Evolutionary conservation across 1,140 invertebrate species (phyloP), one percentile per base, ranked within the genome.

Genomic region (Drosophila nannoptera): DNA sequence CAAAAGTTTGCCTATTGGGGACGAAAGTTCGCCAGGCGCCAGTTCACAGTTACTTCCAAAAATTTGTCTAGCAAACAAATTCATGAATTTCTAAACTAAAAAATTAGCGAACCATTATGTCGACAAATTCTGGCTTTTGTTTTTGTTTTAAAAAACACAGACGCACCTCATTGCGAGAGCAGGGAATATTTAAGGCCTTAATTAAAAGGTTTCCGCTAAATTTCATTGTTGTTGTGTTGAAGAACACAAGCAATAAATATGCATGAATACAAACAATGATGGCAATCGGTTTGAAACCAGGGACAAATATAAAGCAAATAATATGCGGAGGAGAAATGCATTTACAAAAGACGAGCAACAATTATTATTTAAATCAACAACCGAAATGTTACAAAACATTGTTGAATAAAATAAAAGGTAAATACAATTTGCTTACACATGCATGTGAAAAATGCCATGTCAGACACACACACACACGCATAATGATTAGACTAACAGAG

Each of bases 361-460:
- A 69, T 59, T 6, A 84, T 84, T 84, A 83, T 83, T 80, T 84
- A 83, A 83, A 84, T 83, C 80, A 83, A 78, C 76, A 77, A 52
- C 69, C 66, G 35, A 59, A 75, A 69, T 53, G 74, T 46, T 22
- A 38, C 40, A 77, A 67, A 81, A 78, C 71, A 78, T 69, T 73
- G 77, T 69, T 63, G 69, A 77, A 81, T 82, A 81, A 83, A 83
- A 84, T 83, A 68, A 77, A 81, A 62, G 65, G 66, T 61, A 82
- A 82, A 82, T 77, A 78, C 58, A 78, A 67, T 70, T 62, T 72
- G 38, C 22, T 55, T 56, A 56, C 54, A 56, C 8, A 33, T 56
- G 60, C 75, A 73, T 65, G 78, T 78, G 78, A 76, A 78, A 78
- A 83, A 82, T 59, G 58, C 73, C 45, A 55, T 73, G 78, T 53